Percentiles rank a stretch among this genome's conserved stretches.
Evolutionary conservation across 1,140 invertebrate species (phyloP).

Genomic region (Diabrotica undecimpunctata): DNA sequence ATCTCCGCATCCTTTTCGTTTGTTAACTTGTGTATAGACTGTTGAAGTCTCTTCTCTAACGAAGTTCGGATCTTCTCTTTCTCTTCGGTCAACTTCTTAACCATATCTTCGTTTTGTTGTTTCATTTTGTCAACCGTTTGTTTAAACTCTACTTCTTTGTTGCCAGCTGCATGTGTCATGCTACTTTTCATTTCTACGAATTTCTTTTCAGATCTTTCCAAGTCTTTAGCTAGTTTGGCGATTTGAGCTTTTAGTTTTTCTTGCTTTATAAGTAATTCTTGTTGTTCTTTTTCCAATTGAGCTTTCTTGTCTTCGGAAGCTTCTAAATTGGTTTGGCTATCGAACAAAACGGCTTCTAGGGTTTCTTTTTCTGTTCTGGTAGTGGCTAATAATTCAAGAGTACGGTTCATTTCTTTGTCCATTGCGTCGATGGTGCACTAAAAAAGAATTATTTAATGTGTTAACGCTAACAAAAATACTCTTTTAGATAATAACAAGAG

Average conservation of each 20-base stretch:
- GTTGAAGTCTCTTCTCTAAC: conserved; percentile 71
- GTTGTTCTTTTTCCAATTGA: conserved; percentile 71
- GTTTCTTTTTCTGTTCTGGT: conserved; percentile 76
- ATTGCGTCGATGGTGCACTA: conserved; percentile 69
- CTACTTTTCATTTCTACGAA: conserved; percentile 68
- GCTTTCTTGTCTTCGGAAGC: conserved; percentile 64
- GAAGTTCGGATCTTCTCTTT: conserved; percentile 67
- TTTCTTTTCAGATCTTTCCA: conserved; percentile 71
- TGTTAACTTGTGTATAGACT: conserved; percentile 64
- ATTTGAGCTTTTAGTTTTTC: conserved; percentile 70
- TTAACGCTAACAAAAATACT: too few relatives aligned
- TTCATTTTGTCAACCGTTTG: conserved; percentile 69
- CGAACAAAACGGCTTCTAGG: conserved; percentile 75
- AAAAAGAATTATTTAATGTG: not conserved
- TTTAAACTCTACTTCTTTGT: conserved; percentile 74
- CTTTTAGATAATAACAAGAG: too few relatives aligned
- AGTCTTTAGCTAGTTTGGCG: conserved; percentile 66
- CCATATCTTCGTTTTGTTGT: conserved; percentile 67
- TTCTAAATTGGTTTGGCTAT: conserved; percentile 75
- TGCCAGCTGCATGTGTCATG: conserved; percentile 65
- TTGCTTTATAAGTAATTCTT: conserved; percentile 70
- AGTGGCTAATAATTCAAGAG: conserved; percentile 70
- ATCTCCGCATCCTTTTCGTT: conserved; percentile 74
- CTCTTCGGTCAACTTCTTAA: conserved; percentile 74
- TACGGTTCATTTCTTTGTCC: conserved; percentile 74